A percentile compares a stretch with the other conserved stretches of the same genome.
Conservation (phyloP, 2,888 invertebrate genomes). For the Drosophila cracens region DNA sequence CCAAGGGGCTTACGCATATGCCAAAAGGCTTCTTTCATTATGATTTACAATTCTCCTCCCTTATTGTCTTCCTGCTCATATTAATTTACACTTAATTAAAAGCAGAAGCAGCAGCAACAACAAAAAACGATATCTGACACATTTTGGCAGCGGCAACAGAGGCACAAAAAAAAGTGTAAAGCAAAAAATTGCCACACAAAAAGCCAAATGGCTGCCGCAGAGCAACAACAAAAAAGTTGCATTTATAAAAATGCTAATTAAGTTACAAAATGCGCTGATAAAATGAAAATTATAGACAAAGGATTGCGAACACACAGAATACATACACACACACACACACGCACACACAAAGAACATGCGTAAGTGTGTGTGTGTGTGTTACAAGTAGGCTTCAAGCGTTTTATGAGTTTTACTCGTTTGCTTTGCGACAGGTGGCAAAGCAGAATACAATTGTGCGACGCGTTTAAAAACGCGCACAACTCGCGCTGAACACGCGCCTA, state of each 20-base stretch:
- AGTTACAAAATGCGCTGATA: conserved; percentile 71
- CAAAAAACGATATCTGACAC: conserved; percentile 31
- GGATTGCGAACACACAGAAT: conserved; percentile 13
- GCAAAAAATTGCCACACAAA: conserved; percentile 13
- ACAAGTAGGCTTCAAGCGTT: conserved; percentile 56
- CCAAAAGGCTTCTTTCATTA: conserved; percentile 27
- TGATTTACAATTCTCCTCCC: conserved; percentile 32
- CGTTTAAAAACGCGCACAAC: conserved; percentile 35
- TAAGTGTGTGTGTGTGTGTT: conserved; percentile 12
- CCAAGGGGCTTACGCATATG: conserved; percentile 1
- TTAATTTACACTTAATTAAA: conserved; percentile 70
- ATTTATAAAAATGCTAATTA: conserved; percentile 74
- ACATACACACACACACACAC: not conserved
- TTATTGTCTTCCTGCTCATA: conserved; percentile 31
- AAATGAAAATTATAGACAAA: conserved; percentile 72
- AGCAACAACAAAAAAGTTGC: conserved; percentile 31
- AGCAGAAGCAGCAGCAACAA: conserved; percentile 27
- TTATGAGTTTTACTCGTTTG: conserved; percentile 11
- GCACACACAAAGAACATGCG: not conserved
- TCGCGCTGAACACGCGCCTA: conserved; percentile 17
- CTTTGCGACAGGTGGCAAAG: conserved; percentile 64
- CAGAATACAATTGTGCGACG: conserved; percentile 57
- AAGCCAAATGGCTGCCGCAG: conserved; percentile 19
- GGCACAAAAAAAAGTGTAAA: conserved; percentile 8
- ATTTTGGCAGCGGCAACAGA: conserved; percentile 34